Evolutionary conservation across 2,888 invertebrate genomes (phyloP), one percentile per base, ranked within the genome.

Genomic region (Sicus ferrugineus): DNA sequence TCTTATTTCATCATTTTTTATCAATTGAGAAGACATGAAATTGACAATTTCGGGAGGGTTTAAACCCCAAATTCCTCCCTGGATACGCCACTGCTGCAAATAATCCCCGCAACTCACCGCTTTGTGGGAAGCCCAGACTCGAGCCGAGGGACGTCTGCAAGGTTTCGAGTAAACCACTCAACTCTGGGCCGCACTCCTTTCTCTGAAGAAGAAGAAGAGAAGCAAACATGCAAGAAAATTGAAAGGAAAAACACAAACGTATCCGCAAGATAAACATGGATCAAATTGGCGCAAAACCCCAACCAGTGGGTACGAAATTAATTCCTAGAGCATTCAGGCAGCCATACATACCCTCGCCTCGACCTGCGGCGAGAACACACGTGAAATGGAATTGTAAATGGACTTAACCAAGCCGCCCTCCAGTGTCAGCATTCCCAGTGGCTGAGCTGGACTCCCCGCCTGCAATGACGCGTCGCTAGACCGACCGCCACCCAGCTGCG

Each of bases 391-490:
- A 82, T 86, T 86, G 79, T 86, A 86, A 81, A 86, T 86, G 78
- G 86, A 86, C 82, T 85, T 86, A 76, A 86, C 84, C 80, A 86
- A 78, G 69, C 86, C 86, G 76, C 86, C 86, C 78, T 86, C 85
- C 62, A 86, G 81, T 72, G 86, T 86, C 76, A 86, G 78, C 79
- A 86, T 82, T 76, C 86, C 86, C 77, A 86, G 78, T 70, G 80
- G 82, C 70, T 81, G 81, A 69, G 75, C 75, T 69, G 74, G 73
- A 67, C 71, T 70, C 62, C 46, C 54, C 61, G 54, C 56, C 63
- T 46, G 21, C 21, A 5, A 58, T 23, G 23, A 67, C 69, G 63
- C 42, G 42, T 14, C 48, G 50, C 23, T 46, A 54, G 23, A 67
- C 50, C 21, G 64, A 62, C 4, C 46, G 54, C 21, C 21, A 67